Evolutionary conservation across 2,888 invertebrate genomes (phyloP).

Genomic region (Bimastos eiseni): DNA sequence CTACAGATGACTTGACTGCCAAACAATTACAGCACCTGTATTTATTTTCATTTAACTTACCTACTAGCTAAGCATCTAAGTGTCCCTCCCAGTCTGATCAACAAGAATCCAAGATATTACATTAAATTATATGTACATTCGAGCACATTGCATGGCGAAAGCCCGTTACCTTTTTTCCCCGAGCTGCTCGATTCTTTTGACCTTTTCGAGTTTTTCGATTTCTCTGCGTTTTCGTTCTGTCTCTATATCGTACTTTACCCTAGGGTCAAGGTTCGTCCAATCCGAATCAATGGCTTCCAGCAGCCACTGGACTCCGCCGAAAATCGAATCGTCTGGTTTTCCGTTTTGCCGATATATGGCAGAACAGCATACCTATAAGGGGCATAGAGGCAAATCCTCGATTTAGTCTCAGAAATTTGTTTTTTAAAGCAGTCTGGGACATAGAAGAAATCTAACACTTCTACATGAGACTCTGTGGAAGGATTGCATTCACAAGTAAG

Average conservation of each 20-base stretch:
- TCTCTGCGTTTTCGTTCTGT: constrained; percentile 65
- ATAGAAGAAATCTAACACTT: background rate
- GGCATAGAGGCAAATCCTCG: background rate
- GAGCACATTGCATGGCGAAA: no score
- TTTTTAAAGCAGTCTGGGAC: background rate
- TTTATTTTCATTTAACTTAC: no score
- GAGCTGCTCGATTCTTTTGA: constrained; percentile 62
- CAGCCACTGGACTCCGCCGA: constrained; percentile 68
- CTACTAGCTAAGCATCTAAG: no score
- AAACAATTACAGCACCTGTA: no score
- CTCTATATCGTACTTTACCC: constrained; percentile 70
- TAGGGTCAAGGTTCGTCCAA: constrained; percentile 70
- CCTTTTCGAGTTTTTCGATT: constrained; percentile 65
- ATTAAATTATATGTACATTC: background rate
- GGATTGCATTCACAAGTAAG: no score
- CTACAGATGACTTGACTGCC: no score
- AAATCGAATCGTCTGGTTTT: background rate
- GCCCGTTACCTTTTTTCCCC: constrained; percentile 53
- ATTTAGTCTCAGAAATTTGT: background rate
- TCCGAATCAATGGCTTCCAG: constrained; percentile 72
- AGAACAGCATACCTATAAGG: background rate
- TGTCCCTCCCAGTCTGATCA: no score
- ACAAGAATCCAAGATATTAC: background rate
- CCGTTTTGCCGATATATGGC: background rate
- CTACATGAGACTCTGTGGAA: background rate